A percentile compares a stretch with the other conserved stretches of the same genome.
phyloP scores from a whole-genome alignment of 2,888 invertebrate species.

The Ptychoptera contaminata region DNA sequence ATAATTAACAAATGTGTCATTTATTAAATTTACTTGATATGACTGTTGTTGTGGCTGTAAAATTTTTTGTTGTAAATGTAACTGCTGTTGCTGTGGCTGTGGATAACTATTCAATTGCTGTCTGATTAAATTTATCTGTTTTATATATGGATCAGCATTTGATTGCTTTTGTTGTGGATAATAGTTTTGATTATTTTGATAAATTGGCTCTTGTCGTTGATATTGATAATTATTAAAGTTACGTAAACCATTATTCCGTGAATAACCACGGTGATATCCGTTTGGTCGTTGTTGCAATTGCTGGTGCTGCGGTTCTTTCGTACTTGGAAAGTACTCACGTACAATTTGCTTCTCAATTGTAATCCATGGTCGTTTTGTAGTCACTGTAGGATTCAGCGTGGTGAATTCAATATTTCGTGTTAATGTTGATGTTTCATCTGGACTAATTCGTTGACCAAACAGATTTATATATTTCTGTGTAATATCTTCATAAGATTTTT shows the following conservation, averaged over 20 bases:
- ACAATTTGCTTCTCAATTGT: constrained; percentile 19
- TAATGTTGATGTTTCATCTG: constrained; percentile 50
- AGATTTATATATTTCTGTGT: neutral
- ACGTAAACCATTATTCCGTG: neutral
- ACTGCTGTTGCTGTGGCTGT: neutral
- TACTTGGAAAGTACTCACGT: constrained; percentile 15
- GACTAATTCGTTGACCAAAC: constrained; percentile 14
- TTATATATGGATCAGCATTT: constrained; percentile 14
- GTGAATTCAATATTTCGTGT: neutral
- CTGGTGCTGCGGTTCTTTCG: constrained; percentile 11
- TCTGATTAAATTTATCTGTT: constrained; percentile 14
- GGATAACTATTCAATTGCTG: constrained; percentile 15
- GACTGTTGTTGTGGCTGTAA: constrained; percentile 19
- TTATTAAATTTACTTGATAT: constrained; percentile 41
- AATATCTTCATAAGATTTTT: constrained; percentile 30
- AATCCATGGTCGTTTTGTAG: constrained; percentile 14
- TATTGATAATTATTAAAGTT: too few relatives aligned
- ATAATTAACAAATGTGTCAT: constrained; percentile 55
- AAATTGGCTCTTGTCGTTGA: too few relatives aligned
- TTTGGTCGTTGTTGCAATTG: constrained; percentile 16
- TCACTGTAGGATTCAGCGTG: neutral
- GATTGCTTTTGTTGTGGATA: constrained; percentile 13
- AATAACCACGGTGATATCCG: neutral
- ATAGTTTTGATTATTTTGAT: constrained; percentile 20
- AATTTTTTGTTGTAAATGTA: too few relatives aligned